phyloP scores from a whole-genome alignment of 2,888 invertebrate species.

The Rhamphomyia laevipes region DNA sequence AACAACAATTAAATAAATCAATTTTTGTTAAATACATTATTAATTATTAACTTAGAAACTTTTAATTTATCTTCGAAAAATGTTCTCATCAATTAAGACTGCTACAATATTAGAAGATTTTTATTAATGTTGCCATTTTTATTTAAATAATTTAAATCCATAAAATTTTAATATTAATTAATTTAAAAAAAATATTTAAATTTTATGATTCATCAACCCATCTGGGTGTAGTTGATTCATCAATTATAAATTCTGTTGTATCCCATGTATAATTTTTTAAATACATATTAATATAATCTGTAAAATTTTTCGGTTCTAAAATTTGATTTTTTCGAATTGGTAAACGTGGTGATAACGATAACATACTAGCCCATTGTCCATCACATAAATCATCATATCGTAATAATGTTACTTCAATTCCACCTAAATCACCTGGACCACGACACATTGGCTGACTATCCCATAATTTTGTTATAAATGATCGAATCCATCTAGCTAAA shows the following conservation, averaged over 20 bases:
- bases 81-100: no score
- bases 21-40: no score
- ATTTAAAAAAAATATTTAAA: no score
- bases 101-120: no score
- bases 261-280: constrained; percentile 23
- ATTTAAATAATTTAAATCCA: no score
- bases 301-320: constrained; percentile 34
- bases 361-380: constrained; percentile 61
- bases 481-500: constrained; percentile 46
- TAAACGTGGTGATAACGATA: constrained; percentile 36
- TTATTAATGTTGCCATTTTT: no score
- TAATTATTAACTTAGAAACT: no score
- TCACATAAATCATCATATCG: constrained; percentile 55
- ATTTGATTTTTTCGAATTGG: constrained; percentile 35
- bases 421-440: constrained; percentile 42
- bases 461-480: constrained; percentile 39
- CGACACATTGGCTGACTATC: constrained; percentile 42
- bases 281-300: constrained; percentile 34
- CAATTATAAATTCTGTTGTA: neutral
- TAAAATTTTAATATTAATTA: no score
- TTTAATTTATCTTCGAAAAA: no score
- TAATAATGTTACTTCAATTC: constrained; percentile 39
- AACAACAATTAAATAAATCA: no score
- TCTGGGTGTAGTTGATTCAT: neutral
- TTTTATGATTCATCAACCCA: constrained; percentile 1